Evolutionary conservation across 2,113 vertebrate genomes (phyloP).

Genomic region (Catharus minimus): DNA sequence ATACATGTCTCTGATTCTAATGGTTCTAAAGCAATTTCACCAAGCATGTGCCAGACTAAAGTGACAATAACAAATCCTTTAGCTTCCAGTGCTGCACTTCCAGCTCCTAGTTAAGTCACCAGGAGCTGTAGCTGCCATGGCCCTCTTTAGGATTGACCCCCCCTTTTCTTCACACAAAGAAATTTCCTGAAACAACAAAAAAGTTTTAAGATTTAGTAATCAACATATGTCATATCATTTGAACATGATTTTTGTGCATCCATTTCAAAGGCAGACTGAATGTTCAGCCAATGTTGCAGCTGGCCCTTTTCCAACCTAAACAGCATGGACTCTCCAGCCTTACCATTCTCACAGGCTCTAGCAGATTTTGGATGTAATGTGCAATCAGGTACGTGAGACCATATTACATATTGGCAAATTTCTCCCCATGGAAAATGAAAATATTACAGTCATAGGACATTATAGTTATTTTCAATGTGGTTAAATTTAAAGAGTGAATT

Average conservation of each 20-base stretch:
- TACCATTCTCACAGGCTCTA: not conserved
- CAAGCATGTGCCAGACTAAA: not conserved
- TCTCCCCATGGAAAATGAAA: slow-evolving; percentile 68
- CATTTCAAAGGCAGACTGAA: slow-evolving; percentile 17
- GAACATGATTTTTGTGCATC: not conserved
- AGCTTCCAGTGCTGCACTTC: not conserved
- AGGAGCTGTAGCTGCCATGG: not conserved
- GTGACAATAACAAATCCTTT: not conserved
- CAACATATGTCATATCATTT: not conserved
- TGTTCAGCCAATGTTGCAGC: slow-evolving; percentile 50
- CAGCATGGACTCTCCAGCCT: slow-evolving; percentile 19
- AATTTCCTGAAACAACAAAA: not conserved
- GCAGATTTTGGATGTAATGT: slow-evolving; percentile 49
- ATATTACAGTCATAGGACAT: slow-evolving; percentile 38
- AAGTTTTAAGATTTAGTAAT: not conserved
- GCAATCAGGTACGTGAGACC: slow-evolving; percentile 54
- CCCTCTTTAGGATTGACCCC: not conserved
- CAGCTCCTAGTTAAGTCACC: not conserved
- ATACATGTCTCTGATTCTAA: not conserved
- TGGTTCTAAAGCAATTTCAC: not conserved
- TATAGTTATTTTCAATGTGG: slow-evolving; percentile 57
- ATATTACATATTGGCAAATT: slow-evolving; percentile 61
- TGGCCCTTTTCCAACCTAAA: slow-evolving; percentile 63
- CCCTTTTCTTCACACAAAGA: not conserved
- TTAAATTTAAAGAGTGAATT: slow-evolving; percentile 66